Conservation (phyloP, 92 coral and sea anemone species). For the Zoanthus gigantus region DNA sequence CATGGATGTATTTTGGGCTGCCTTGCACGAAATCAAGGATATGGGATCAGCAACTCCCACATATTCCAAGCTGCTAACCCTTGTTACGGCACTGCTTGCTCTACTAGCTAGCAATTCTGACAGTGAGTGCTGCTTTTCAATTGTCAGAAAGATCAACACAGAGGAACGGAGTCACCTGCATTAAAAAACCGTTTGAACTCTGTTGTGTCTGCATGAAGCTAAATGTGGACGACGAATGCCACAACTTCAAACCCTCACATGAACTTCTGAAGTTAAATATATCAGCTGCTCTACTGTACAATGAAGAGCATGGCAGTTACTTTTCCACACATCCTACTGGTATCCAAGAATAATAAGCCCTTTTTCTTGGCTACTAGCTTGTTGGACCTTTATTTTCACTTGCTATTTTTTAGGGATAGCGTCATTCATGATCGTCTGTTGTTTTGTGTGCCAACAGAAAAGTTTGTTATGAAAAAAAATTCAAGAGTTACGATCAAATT, state of each 20-base stretch:
- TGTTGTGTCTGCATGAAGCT: not conserved
- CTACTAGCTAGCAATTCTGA: slow-evolving; percentile 9
- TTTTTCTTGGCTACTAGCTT: no score
- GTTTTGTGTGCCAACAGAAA: no score
- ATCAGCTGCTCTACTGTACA: slow-evolving; percentile 21
- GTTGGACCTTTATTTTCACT: no score
- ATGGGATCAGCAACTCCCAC: not conserved
- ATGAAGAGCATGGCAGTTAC: slow-evolving; percentile 31
- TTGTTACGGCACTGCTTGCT: slow-evolving; percentile 28
- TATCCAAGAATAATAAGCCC: not conserved
- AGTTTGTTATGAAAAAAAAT: no score
- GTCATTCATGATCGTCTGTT: no score
- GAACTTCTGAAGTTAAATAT: slow-evolving; percentile 12
- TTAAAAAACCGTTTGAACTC: slow-evolving; percentile 19
- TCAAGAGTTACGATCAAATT: no score
- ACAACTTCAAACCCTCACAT: not conserved
- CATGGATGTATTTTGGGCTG: slow-evolving; percentile 25
- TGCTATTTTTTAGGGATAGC: no score
- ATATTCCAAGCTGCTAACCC: not conserved
- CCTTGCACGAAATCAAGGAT: slow-evolving; percentile 35
- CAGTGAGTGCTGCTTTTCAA: not conserved
- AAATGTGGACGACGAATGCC: slow-evolving; percentile 36
- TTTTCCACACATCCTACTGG: no score
- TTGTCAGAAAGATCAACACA: slow-evolving; percentile 32
- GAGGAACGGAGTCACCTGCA: slow-evolving; percentile 19